Evolutionary conservation across 2,113 vertebrate species (phyloP), one percentile per base, ranked within the genome.

Genomic region (Deroptyus accipitrinus): DNA sequence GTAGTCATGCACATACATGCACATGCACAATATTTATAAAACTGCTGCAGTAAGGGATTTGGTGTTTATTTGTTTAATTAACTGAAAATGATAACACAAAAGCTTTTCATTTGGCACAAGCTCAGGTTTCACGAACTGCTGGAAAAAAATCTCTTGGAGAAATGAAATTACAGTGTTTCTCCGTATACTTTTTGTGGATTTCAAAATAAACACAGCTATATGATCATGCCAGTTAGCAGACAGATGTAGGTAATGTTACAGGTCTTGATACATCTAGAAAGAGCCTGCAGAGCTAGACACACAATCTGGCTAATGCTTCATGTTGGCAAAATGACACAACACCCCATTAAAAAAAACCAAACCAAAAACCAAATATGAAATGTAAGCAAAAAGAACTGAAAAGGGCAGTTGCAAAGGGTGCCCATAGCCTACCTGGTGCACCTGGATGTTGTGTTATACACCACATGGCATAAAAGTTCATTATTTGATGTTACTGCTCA

Each of bases 61-160:
- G 41, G 70, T n/a, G 6, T 95, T 98, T 97, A 93, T 97, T 98
- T 97, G 97, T 95, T 95, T 93, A 97, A 97, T 98, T 96, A 97
- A 96, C 94, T 97, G 94, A 93, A 97, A 97, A 97, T 42, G 84
- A 97, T 98, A 98, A 98, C 96, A 97, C 37, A 66, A 91, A 79
- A 96, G 74, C 82, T 89, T 83, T 20, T 92, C 85, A 96, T 92
- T 91, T 95, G 96, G 92, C 88, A 82, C 57, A 74, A 91, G 66
- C 64, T 76, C 83, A 82, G 79, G 81, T 97, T 97, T 96, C 92
- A 80, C 86, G 86, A 85, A 91, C 96, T 96, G 80, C 83, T 96
- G 76, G 68, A 95, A 96, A 96, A 96, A 57, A 88, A 78, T 92
- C 42, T 90, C 93, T 95, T 96, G 87, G 87, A 97, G 91, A 97